Evolutionary conservation across 2,113 vertebrate species (phyloP), one percentile per base, ranked within the genome.

Genomic region (Xyrauchen texanus): DNA sequence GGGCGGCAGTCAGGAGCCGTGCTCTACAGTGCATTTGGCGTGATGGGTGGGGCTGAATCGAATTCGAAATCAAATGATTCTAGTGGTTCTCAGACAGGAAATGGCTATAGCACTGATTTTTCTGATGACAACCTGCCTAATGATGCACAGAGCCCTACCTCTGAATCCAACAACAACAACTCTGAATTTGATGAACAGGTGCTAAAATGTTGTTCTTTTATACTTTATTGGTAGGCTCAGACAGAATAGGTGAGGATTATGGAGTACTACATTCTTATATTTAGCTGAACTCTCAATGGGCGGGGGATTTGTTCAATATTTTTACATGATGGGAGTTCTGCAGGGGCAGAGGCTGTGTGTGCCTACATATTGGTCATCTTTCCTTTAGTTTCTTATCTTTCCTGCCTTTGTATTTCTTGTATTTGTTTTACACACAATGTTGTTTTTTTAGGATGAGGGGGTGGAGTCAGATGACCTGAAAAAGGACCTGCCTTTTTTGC

Each of bases 391-490:
- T 34, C 21, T 3, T 34, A 34, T 34, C 21, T 34, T 34, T 34
- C 21, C 21, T 34, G 21, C 21, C 21, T 34, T 34, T 34, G 21
- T 34, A 34, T 1, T 34, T 34, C 1, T 34, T 34, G 3, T 34
- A 34, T 34, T 34, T 34, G 1, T 34, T 34, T 34, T 34, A 34
- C 21, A 34, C 21, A 34, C 21, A 3, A 34, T 34, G 21, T 34
- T 34, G 21, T 34, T 34, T 34, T 1, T 34, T 34, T 34, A 99
- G 98, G 98, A 99, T 77, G 98, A 99, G 93, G 98, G 98, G 0
- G 98, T 99, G 45, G 98, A 99, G 89, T 99, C 98, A 8, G 98
- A 99, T 80, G 96, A 99, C 83, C 88, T 99, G 49, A 99, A 99
- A 87, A 99, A 98, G 91, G 97, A 99, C 81, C 92, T 98, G 15